Percentiles rank a stretch among this genome's conserved stretches.
Evolutionary conservation across 2,888 invertebrate species (phyloP).

Genomic region (Chironomus tentans): DNA sequence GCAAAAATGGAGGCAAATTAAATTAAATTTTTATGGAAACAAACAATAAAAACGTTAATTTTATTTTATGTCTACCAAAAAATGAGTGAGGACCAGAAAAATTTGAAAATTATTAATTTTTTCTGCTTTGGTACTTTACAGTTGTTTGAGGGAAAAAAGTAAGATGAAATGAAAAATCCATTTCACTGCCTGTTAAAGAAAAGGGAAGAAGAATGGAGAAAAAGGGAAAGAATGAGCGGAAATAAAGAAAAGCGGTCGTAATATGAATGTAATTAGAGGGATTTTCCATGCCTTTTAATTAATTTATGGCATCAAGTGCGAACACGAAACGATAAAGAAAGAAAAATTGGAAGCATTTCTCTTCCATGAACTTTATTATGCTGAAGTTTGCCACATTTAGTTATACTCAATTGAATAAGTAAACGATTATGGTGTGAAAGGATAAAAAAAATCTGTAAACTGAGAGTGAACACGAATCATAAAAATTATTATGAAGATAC

Average conservation of each 20-base stretch:
- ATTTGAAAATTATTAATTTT: no score
- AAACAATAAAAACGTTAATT: neutral
- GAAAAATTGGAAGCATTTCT: neutral
- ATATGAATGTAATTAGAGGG: conserved; percentile 25
- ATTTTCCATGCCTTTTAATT: conserved; percentile 17
- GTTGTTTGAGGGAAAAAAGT: no score
- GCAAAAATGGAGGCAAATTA: neutral
- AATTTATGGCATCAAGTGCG: conserved; percentile 24
- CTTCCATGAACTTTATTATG: no score
- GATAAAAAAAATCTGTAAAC: neutral
- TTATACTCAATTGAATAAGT: neutral
- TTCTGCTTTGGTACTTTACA: no score
- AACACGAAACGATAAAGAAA: conserved; percentile 1
- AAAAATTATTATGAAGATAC: no score
- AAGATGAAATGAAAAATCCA: no score
- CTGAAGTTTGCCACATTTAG: no score
- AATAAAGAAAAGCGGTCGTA: conserved; percentile 1
- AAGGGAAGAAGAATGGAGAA: neutral
- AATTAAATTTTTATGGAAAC: conserved; percentile 1
- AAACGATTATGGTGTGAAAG: neutral
- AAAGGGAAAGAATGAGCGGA: neutral
- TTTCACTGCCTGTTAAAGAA: neutral
- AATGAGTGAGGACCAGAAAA: neutral
- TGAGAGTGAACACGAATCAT: no score
- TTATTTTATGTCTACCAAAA: neutral